phyloP scores from a whole-genome alignment of 2,888 invertebrate species.

The Callyntrura sp. region DNA sequence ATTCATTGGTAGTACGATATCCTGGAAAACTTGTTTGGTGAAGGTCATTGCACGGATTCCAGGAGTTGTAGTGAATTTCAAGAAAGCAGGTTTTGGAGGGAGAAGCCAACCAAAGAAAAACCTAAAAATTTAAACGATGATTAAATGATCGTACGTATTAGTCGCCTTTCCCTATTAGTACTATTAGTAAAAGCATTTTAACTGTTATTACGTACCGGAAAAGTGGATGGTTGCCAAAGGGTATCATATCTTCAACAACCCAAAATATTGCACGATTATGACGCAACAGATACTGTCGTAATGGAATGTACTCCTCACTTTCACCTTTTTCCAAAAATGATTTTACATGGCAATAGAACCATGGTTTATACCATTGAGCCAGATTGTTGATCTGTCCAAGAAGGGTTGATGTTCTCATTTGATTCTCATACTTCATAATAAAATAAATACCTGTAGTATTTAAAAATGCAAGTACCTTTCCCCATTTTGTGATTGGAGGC shows the following conservation, averaged over 20 bases:
- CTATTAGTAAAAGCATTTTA: too few species aligned
- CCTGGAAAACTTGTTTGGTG: constrained; percentile 90
- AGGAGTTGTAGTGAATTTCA: constrained; percentile 91
- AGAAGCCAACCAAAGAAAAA: constrained; percentile 89
- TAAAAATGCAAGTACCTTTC: constrained; percentile 79
- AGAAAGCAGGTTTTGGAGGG: constrained; percentile 90
- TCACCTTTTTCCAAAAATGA: constrained; percentile 87
- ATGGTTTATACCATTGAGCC: constrained; percentile 90
- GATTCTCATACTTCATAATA: not conserved
- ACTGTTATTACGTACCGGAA: constrained; percentile 85
- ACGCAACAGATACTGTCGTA: constrained; percentile 89
- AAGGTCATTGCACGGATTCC: constrained; percentile 90
- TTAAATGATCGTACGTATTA: too few species aligned
- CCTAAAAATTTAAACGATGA: constrained; percentile 84
- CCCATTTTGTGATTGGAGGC: constrained; percentile 85
- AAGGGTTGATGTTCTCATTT: not conserved
- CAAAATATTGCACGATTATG: constrained; percentile 90
- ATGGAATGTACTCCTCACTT: constrained; percentile 87
- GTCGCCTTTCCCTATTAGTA: too few species aligned
- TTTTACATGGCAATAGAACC: constrained; percentile 90
- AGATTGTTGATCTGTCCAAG: constrained; percentile 86
- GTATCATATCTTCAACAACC: constrained; percentile 91
- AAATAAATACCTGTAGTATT: too few species aligned
- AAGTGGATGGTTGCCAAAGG: constrained; percentile 89
- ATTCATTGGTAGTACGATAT: constrained; percentile 89